A percentile compares a stretch with the other conserved stretches of the same genome.
Evolutionary conservation across 2,113 vertebrate species (phyloP).

Genomic region (Megaleporinus macrocephalus): DNA sequence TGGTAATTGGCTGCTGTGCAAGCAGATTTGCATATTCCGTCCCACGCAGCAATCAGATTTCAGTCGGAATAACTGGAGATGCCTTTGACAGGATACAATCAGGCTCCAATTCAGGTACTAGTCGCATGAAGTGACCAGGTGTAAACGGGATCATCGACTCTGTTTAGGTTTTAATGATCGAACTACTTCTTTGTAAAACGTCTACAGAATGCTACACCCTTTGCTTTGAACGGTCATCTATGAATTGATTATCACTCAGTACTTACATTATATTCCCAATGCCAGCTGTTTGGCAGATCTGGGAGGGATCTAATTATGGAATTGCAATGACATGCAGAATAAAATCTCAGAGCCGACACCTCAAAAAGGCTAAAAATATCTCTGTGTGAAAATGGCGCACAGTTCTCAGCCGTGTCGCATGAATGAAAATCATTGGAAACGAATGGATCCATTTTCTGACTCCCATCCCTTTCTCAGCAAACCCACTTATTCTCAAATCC

Average conservation of each 20-base stretch:
- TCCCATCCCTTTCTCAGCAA: constrained; percentile 15
- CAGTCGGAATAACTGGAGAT: too few relatives aligned
- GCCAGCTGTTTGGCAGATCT: neutral
- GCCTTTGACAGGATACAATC: too few relatives aligned
- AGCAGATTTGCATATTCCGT: too few relatives aligned
- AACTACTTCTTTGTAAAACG: too few relatives aligned
- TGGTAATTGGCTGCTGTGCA: too few relatives aligned
- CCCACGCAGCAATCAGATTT: too few relatives aligned
- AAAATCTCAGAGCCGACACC: neutral
- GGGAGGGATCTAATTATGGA: neutral
- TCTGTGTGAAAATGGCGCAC: neutral
- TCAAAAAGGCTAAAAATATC: neutral
- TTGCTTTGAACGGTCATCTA: neutral
- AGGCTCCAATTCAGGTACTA: too few relatives aligned
- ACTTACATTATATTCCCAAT: neutral
- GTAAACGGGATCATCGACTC: too few relatives aligned
- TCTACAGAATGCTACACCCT: too few relatives aligned
- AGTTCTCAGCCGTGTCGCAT: neutral
- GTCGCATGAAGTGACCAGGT: too few relatives aligned
- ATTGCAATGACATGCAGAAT: neutral
- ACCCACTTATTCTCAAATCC: constrained; percentile 36
- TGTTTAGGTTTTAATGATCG: too few relatives aligned
- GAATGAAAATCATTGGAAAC: constrained; percentile 30
- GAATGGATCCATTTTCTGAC: constrained; percentile 5
- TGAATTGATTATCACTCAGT: neutral